Evolutionary conservation across 1,140 invertebrate genomes (phyloP), one percentile per base, ranked within the genome.

Genomic region (Acromyrmex charruanus): DNA sequence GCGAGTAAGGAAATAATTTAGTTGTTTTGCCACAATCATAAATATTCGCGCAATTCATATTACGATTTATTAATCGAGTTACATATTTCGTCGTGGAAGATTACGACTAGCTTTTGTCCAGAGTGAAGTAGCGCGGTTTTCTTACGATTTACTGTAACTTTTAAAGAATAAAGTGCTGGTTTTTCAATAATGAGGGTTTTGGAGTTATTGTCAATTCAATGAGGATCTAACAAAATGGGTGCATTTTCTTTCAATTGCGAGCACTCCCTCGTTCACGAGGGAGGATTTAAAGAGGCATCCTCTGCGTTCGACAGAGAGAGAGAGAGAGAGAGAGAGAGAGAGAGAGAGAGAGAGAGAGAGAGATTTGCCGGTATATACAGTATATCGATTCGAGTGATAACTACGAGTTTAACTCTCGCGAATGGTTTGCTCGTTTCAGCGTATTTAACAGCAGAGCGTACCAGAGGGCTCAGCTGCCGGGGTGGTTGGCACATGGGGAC

Each of bases 361-460:
- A 51, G 39, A 69, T 51, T 25, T 21, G 21, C n/a, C 6, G 21
- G 14, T 80, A 65, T 66, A 68, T 53, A 55, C 31, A 55, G 68
- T 86, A 90, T 89, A 87, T 91, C 88, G 88, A 92, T 90, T 87
- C 87, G 88, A 87, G 81, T 86, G 91, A 91, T 91, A 92, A 91
- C 89, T 92, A 87, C 87, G 89, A 87, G 91, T 91, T 92, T 91
- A 90, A 91, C 87, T 91, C 82, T 89, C 81, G 90, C 88, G 91
- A 92, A 84, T 77, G 87, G 90, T 90, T 89, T 91, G 87, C 88
- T 91, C 88, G 91, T 90, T 91, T 91, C 89, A 90, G 63, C 88
- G 88, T 90, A 92, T 92, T 92, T 92, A 92, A 92, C 88, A 88
- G 91, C 77, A 5, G 68, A 90, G 75, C 79, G 86, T 82, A 90